A percentile compares a stretch with the other conserved stretches of the same genome.
Conservation (phyloP, 2,797 vertebrate species). For the Lepilemur septentrionalis region DNA sequence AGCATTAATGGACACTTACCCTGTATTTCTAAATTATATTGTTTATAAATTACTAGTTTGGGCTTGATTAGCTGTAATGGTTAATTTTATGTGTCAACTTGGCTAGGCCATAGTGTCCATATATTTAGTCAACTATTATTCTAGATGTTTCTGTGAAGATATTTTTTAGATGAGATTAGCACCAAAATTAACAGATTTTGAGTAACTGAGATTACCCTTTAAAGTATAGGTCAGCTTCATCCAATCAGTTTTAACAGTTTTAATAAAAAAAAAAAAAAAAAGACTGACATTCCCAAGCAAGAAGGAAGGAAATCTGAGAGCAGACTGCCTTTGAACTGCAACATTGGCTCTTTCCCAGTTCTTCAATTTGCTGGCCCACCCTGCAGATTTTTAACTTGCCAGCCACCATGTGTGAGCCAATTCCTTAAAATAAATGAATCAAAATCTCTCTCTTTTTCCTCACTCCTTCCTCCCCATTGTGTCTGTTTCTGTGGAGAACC, state of each 20-base stretch:
- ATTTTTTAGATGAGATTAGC: background rate
- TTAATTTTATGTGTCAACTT: background rate
- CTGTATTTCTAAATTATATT: background rate
- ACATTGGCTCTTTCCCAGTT: background rate
- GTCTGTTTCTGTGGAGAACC: background rate
- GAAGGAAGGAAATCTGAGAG: background rate
- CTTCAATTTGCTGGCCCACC: background rate
- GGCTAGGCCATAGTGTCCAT: background rate
- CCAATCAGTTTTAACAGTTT: background rate
- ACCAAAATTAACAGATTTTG: background rate
- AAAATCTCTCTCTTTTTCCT: background rate
- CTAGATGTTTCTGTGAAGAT: background rate
- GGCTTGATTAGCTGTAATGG: background rate
- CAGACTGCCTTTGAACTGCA: background rate
- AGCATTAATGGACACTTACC: background rate
- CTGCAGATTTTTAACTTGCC: background rate
- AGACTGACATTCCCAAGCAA: background rate
- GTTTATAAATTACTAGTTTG: background rate
- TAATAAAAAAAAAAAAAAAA: conserved; percentile 4
- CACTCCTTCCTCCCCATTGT: too few relatives aligned
- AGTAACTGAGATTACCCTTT: background rate
- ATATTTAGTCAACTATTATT: conserved; percentile 11
- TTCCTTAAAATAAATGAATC: background rate
- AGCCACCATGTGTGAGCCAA: background rate
- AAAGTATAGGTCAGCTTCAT: background rate